These are phyloP conservation scores for Ichneumoninae sp. DNA, from an alignment of 2,888 invertebrate species.

Conservation along the genomic window DNA sequence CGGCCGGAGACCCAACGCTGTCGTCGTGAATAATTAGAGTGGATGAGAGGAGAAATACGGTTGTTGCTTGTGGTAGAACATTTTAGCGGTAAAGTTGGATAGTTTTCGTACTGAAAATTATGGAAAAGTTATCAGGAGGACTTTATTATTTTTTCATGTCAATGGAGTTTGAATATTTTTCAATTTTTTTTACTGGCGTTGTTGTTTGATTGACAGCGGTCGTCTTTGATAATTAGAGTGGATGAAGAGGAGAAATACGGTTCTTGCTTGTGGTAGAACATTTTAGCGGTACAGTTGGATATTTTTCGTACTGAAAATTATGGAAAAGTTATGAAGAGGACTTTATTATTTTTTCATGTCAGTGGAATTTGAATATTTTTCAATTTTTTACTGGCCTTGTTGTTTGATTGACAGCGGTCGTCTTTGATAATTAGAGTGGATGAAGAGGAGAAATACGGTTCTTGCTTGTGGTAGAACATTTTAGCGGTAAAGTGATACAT, in stretches of 20 bases:
- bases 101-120: not conserved
- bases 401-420: not conserved
- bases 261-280: not conserved
- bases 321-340: not conserved
- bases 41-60: not conserved
- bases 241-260: not conserved
- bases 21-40: not conserved
- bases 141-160: not conserved
- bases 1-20: not conserved
- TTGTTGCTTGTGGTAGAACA: not conserved
- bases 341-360: not conserved
- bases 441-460: not conserved
- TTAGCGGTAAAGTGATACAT: not conserved
- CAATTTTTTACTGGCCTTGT: too few relatives aligned
- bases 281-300: not conserved
- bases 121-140: not conserved
- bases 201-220: not conserved
- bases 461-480: not conserved
- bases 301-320: not conserved
- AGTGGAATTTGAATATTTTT: too few relatives aligned
- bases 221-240: not conserved
- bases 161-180: too few relatives aligned
- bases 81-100: not conserved
- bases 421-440: not conserved
- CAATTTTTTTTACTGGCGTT: too few relatives aligned